phyloP scores from a whole-genome alignment of 92 coral and sea anemone genomes.

The Bergia puertoricense region DNA sequence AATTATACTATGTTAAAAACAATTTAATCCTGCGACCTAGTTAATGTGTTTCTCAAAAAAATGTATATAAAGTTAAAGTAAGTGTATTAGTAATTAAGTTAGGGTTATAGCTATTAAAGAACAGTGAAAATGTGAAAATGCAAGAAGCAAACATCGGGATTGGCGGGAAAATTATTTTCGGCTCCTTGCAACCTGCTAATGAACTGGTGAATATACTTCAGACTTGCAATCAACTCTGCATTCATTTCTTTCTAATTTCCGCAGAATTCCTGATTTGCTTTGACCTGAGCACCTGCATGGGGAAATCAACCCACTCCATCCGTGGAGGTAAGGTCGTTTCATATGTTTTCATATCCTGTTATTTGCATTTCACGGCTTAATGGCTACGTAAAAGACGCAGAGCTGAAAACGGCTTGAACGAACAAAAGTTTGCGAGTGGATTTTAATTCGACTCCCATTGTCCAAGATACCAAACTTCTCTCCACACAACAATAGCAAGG shows the following conservation, averaged over 20 bases:
- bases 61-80: neutral
- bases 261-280: neutral
- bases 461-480: neutral
- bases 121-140: neutral
- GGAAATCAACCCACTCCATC: neutral
- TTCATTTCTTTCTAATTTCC: neutral
- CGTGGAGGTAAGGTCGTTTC: neutral
- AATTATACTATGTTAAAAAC: slow-evolving; percentile 10
- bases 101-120: too few species aligned
- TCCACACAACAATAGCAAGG: neutral
- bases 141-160: neutral
- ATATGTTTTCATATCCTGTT: neutral
- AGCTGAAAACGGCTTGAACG: neutral
- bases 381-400: neutral
- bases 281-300: neutral
- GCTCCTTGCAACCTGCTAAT: neutral
- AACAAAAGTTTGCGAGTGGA: slow-evolving; percentile 6
- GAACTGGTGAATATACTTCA: neutral
- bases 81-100: neutral
- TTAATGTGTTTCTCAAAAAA: neutral
- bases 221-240: neutral
- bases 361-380: slow-evolving; percentile 22
- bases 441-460: slow-evolving; percentile 12
- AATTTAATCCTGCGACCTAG: slow-evolving; percentile 18
- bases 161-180: neutral